phyloP scores from a whole-genome alignment of 2,888 invertebrate species.

The Shargacucullia verbasci region DNA sequence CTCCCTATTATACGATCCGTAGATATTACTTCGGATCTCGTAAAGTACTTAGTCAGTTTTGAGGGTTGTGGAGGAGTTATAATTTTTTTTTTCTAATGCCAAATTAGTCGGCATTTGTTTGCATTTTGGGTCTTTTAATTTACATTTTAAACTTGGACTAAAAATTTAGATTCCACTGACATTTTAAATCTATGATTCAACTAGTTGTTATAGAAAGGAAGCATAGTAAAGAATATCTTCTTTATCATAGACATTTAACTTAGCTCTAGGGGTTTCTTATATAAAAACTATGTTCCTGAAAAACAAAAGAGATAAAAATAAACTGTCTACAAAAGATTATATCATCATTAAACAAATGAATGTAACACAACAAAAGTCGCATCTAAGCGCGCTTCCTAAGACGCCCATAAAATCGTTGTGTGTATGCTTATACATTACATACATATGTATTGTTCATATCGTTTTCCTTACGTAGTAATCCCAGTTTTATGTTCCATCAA shows the following conservation, averaged over 20 bases:
- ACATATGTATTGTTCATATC: slow-evolving; percentile 29
- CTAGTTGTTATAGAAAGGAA: too few species aligned
- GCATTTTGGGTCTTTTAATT: too few species aligned
- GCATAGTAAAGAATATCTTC: too few species aligned
- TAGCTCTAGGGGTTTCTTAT: too few species aligned
- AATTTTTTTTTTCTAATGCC: background rate
- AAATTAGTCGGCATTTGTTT: too few species aligned
- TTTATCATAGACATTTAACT: too few species aligned
- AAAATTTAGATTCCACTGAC: too few species aligned
- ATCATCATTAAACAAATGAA: slow-evolving; percentile 25
- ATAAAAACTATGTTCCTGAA: too few species aligned
- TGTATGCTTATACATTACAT: too few species aligned
- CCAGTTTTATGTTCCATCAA: slow-evolving; percentile 35
- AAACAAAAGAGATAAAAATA: too few species aligned
- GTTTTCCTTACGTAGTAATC: slow-evolving; percentile 24
- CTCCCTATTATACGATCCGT: slow-evolving; percentile 17
- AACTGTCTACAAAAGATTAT: slow-evolving; percentile 4
- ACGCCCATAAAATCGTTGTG: slow-evolving; percentile 35
- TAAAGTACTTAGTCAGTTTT: background rate
- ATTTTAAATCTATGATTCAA: too few species aligned
- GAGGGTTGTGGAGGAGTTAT: background rate
- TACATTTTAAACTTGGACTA: too few species aligned
- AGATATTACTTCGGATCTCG: slow-evolving; percentile 4
- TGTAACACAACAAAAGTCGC: slow-evolving; percentile 10
- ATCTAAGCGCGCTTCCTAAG: slow-evolving; percentile 21